phyloP scores from a whole-genome alignment of 1,140 invertebrate species.

The Carposina sasakii region DNA sequence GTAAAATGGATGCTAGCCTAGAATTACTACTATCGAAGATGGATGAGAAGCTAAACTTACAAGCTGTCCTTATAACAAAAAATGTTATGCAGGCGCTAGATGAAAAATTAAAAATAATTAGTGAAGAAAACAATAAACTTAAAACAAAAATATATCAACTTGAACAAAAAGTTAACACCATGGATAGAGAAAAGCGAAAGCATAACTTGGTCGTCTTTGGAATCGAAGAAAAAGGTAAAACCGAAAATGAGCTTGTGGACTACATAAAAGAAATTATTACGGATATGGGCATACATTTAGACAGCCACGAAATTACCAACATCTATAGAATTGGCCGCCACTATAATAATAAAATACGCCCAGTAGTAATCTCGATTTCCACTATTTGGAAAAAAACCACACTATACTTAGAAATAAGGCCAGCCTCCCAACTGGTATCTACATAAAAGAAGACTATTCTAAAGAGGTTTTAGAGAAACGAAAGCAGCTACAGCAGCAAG shows the following conservation, averaged over 20 bases:
- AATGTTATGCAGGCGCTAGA: too few species aligned
- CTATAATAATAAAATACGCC: constrained; percentile 17
- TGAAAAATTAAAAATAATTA: constrained; percentile 22
- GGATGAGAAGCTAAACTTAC: too few species aligned
- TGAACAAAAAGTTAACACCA: constrained; percentile 19
- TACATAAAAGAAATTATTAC: constrained; percentile 23
- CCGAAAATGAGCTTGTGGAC: constrained; percentile 22
- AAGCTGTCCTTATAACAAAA: too few species aligned
- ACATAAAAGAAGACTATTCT: constrained; percentile 25
- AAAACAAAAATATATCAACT: constrained; percentile 24
- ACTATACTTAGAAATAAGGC: constrained; percentile 21
- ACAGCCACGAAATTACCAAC: constrained; percentile 27
- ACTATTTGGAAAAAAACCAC: constrained; percentile 34
- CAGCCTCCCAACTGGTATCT: constrained; percentile 11
- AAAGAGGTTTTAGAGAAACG: constrained; percentile 14
- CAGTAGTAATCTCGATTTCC: constrained; percentile 22
- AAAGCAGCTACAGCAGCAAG: constrained; percentile 14
- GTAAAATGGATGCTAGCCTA: too few species aligned
- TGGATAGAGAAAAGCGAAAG: constrained; percentile 29
- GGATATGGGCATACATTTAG: constrained; percentile 15
- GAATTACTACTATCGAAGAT: too few species aligned
- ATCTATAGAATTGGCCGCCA: constrained; percentile 26
- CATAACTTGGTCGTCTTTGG: constrained; percentile 31
- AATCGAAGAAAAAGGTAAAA: constrained; percentile 25
- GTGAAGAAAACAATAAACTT: constrained; percentile 23